Evolutionary conservation across 2,888 invertebrate genomes (phyloP), one percentile per base, ranked within the genome.

Genomic region (Bugula neritina): DNA sequence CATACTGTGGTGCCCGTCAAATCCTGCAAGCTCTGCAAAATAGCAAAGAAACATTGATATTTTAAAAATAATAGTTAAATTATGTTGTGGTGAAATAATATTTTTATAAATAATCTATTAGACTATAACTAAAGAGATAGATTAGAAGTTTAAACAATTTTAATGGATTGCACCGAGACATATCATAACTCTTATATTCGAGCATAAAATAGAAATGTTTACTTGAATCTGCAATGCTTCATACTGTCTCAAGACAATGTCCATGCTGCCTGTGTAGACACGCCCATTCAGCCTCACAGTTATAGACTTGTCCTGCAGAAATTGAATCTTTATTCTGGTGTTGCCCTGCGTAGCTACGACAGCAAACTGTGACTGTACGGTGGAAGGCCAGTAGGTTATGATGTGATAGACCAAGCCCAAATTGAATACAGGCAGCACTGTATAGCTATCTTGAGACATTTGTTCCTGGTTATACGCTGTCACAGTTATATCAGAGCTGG

Each of bases 351-450:
- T 29, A 25, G 54, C 70, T 27, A 70, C 70, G 21, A 70, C 27
- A 25, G 70, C 70, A 10, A 70, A 52, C 52, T 70, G 70, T 25
- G 70, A 10, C 23, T 70, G 52, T 29, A 70, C 35, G 17, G 5
- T 70, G n/a, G 52, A 54, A 13, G 70, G 70, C 70, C 70, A 70
- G 70, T 43, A 70, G 35, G 43, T 43, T 5, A 70, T 29, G 13
- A 54, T 23, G 29, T 70, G 29, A 52, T 70, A 70, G 13, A 34
- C 43, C 2, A 27, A 5, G 23, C 70, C 70, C 10, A 70, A 23
- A 13, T 10, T 43, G 21, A 25, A 5, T 52, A 70, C 5, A 23
- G 70, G 70, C 29, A 70, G 52, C 52, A 70, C 43, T 25, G 54
- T 25, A 52, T 70, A 70, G 31, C 52, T 23, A 29, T 70, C 70